Percentiles rank a stretch among this genome's conserved stretches.
phyloP scores from a whole-genome alignment of 2,888 invertebrate species.

The Microplitis deprimator region DNA sequence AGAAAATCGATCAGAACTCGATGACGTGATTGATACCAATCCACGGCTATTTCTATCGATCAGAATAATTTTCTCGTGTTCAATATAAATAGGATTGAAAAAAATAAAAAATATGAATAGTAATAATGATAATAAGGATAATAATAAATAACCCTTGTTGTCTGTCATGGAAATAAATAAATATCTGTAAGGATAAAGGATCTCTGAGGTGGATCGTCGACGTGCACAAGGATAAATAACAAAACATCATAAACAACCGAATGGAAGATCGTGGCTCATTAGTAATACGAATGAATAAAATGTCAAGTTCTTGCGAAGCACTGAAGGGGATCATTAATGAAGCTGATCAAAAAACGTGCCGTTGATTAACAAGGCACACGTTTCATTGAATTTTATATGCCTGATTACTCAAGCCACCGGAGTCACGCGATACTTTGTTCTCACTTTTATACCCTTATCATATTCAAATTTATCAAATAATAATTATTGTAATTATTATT shows the following conservation, averaged over 20 bases:
- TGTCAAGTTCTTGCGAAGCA: background rate
- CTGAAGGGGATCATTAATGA: background rate
- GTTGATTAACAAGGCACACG: conserved; percentile 16
- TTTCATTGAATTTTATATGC: conserved; percentile 14
- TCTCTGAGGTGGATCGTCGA: background rate
- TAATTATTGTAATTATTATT: background rate
- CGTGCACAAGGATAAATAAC: background rate
- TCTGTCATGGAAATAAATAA: background rate
- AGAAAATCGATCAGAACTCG: conserved; percentile 16
- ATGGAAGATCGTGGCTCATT: background rate
- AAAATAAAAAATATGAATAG: background rate
- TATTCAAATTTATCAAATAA: background rate
- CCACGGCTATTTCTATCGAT: conserved; percentile 21
- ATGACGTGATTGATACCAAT: conserved; percentile 32
- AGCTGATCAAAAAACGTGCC: conserved; percentile 4
- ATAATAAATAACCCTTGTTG: background rate
- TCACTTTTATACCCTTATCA: background rate
- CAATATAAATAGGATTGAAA: background rate
- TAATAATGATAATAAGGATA: background rate
- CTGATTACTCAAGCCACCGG: background rate
- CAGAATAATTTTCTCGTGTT: conserved; percentile 19
- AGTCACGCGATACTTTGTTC: conserved; percentile 2
- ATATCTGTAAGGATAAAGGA: background rate
- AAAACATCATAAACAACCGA: background rate
- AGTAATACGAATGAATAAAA: conserved; percentile 3